phyloP scores from a whole-genome alignment of 2,113 vertebrate species.

The Sinocyclocheilus maitianheensis region DNA sequence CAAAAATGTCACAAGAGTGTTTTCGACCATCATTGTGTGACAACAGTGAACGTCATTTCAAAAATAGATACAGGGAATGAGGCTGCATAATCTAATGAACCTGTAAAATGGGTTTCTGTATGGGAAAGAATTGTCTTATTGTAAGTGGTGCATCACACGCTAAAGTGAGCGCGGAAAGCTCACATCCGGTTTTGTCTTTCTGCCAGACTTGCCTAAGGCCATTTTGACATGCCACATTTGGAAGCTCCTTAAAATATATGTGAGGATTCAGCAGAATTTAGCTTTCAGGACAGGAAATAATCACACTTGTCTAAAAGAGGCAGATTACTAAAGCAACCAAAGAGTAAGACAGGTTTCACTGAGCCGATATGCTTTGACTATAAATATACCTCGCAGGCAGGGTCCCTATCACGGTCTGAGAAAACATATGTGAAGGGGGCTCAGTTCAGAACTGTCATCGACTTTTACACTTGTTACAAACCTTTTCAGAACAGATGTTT shows the following conservation, averaged over 20 bases:
- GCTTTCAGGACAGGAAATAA: slow-evolving; percentile 13
- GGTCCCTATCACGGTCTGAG: neutral
- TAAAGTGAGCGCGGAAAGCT: neutral
- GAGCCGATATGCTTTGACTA: neutral
- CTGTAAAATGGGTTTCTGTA: slow-evolving; percentile 29
- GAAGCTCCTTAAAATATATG: slow-evolving; percentile 26
- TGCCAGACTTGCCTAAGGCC: slow-evolving; percentile 16
- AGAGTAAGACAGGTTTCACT: neutral
- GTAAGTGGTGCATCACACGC: neutral
- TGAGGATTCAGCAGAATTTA: neutral
- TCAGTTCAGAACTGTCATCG: neutral
- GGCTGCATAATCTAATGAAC: slow-evolving; percentile 45
- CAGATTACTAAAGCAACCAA: slow-evolving; percentile 1
- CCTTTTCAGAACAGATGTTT: neutral
- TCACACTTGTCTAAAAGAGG: neutral
- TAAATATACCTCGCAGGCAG: neutral
- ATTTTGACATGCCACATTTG: slow-evolving; percentile 18
- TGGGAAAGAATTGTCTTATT: slow-evolving; percentile 36
- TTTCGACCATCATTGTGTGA: slow-evolving; percentile 25
- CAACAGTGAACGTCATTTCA: slow-evolving; percentile 33
- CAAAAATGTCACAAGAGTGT: slow-evolving; percentile 32
- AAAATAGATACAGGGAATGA: slow-evolving; percentile 44
- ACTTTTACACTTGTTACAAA: slow-evolving; percentile 2
- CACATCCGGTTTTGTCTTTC: slow-evolving; percentile 4
- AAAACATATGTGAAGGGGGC: neutral